Evolutionary conservation across 1,140 invertebrate species (phyloP), one percentile per base, ranked within the genome.

Genomic region (Bombus cullumanus): DNA sequence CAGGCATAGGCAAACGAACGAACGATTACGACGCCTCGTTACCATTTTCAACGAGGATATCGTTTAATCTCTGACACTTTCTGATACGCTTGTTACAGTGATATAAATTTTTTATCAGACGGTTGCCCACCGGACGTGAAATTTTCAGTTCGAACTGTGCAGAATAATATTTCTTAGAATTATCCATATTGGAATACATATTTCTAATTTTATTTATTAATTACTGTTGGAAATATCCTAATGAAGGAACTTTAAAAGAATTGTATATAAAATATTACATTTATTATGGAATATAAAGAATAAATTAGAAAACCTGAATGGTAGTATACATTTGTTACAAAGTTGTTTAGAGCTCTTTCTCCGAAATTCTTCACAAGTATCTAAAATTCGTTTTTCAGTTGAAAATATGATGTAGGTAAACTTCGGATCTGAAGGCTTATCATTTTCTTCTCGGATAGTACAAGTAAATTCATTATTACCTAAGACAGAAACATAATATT

Each of bases 41-140:
- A 80, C 34, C 53, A 78, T 72, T 53, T 59, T 76, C 74, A 85
- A 80, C 41, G 83, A 85, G 77, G 43, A 37, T 41, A 28, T 78
- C 83, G 43, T 73, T 31, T 69, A 53, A 85, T 85, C 57, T 59
- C 37, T 22, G 68, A 80, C 83, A 64, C 28, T 25, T 53, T 53
- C 4, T 53, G 68, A 80, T 62, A 69, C 4, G 53, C 34, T 78
- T 59, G 64, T 71, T 84, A 59, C n/a, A 37, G 34, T 5, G 25
- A 72, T 68, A 34, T 25, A 37, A 41, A 78, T 71, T 78, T 10
- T 68, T 80, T 71, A 41, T 37, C 75, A 37, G 53, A 59, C 37
- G 59, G n/a, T n/a, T 22, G n/a, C 8, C 12, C 3, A 28, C 12
- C 18, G 47, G 28, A 57, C 62, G 37, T 28, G 18, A 41, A 34